Conservation (phyloP, 2,113 vertebrate species). For the Lophochroa leadbeateri region DNA sequence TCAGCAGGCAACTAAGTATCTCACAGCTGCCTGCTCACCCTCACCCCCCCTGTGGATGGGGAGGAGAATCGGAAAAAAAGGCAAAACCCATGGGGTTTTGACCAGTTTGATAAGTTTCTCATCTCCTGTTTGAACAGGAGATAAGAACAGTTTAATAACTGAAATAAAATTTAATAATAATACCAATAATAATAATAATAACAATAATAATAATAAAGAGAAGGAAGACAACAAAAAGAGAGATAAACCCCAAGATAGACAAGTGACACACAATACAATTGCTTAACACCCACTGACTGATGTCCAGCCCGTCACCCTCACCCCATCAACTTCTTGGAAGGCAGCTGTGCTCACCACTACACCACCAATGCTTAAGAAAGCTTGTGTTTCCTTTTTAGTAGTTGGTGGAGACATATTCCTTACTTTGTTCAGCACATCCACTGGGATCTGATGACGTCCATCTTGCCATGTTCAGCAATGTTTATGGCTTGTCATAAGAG, state of each 20-base stretch:
- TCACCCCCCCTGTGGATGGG: background rate
- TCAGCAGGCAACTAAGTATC: background rate
- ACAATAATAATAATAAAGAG: background rate
- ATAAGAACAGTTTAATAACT: background rate
- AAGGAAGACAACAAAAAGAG: background rate
- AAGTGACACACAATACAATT: background rate
- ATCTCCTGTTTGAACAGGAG: background rate
- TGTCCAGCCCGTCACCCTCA: background rate
- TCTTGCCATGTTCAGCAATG: background rate
- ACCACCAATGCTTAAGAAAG: constrained; percentile 62
- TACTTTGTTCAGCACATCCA: background rate
- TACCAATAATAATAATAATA: background rate
- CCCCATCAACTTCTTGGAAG: constrained; percentile 39
- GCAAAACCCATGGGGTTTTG: background rate
- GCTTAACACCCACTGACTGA: background rate
- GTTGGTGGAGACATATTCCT: background rate
- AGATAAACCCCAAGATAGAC: background rate
- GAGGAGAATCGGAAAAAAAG: background rate
- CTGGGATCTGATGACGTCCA: background rate
- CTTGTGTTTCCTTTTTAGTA: background rate
- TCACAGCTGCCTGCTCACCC: background rate
- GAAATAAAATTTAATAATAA: background rate
- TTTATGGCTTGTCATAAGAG: background rate
- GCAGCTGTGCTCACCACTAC: constrained; percentile 83
- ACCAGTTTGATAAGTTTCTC: background rate